Evolutionary conservation across 2,113 vertebrate genomes (phyloP).

Genomic region (Sinosuthora webbiana): DNA sequence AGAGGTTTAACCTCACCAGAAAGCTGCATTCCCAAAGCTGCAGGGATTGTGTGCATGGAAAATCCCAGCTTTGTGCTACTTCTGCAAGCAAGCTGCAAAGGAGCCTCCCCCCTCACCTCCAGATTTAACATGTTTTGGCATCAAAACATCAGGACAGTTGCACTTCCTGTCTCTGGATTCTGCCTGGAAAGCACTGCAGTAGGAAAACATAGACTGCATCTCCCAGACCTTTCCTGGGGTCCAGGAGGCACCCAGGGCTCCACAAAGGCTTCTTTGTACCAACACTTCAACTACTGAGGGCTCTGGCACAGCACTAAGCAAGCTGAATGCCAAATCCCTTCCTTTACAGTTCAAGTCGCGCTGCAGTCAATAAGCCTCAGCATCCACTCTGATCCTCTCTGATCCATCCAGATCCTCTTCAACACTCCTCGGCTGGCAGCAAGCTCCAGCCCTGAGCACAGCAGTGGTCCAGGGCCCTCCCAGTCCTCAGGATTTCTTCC

Average conservation of each 20-base stretch:
- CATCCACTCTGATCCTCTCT: background rate
- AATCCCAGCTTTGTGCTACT: background rate
- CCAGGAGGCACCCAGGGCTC: background rate
- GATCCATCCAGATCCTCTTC: background rate
- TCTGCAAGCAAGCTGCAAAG: background rate
- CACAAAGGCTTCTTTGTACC: background rate
- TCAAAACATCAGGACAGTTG: background rate
- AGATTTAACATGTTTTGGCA: background rate
- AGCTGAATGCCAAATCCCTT: background rate
- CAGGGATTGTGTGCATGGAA: background rate
- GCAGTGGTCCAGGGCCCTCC: background rate
- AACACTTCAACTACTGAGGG: background rate
- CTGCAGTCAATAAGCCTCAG: background rate
- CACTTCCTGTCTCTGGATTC: background rate
- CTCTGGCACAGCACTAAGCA: background rate
- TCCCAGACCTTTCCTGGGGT: background rate
- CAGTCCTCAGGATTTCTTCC: background rate
- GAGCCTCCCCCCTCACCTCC: background rate
- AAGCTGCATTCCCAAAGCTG: background rate
- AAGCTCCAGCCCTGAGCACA: background rate
- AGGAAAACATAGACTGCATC: fast-evolving
- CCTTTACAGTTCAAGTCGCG: background rate
- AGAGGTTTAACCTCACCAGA: background rate
- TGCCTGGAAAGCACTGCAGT: fast-evolving
- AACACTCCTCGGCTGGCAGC: background rate